These are phyloP conservation scores for Lymantria monacha DNA, from an alignment of 2,888 invertebrate genomes.

Conservation along the genomic window DNA sequence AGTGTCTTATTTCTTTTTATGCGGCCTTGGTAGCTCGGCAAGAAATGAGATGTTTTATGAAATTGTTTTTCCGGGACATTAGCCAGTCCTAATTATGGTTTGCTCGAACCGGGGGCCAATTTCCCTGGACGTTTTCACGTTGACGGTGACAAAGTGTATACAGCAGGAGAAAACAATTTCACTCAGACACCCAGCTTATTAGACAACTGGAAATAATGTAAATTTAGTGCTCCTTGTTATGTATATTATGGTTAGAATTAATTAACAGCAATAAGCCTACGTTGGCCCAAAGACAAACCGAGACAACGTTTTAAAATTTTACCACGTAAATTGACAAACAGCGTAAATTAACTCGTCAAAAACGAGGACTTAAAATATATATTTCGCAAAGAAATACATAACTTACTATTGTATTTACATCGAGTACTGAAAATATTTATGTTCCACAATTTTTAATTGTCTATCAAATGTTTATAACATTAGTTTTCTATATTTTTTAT, in stretches of 20 bases:
- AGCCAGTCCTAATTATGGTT: slow-evolving; percentile 75
- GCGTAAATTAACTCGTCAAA: slow-evolving; percentile 13
- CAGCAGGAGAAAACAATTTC: slow-evolving; percentile 60
- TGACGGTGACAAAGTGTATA: slow-evolving; percentile 74
- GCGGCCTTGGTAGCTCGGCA: slow-evolving; percentile 46
- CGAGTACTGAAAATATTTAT: too few species aligned
- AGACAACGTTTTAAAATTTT: slow-evolving; percentile 17
- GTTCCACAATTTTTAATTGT: too few species aligned
- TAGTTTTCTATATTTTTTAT: too few species aligned
- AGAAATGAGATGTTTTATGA: slow-evolving; percentile 77
- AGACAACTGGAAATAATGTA: slow-evolving; percentile 59
- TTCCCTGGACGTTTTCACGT: slow-evolving; percentile 71
- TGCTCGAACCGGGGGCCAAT: slow-evolving; percentile 65
- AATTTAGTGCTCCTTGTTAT: slow-evolving; percentile 46
- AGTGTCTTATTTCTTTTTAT: slow-evolving; percentile 76
- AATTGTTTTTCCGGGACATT: slow-evolving; percentile 79
- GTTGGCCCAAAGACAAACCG: slow-evolving; percentile 16
- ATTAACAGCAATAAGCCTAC: slow-evolving; percentile 27
- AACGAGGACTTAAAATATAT: slow-evolving; percentile 9
- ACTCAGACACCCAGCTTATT: slow-evolving; percentile 57
- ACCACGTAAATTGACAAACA: slow-evolving; percentile 12
- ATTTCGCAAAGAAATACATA: not conserved
- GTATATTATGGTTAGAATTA: slow-evolving; percentile 30
- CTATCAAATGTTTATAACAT: too few species aligned
- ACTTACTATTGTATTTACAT: not conserved